Evolutionary conservation across 2,797 vertebrate genomes (phyloP).

Genomic region (Pogoniulus pusillus): DNA sequence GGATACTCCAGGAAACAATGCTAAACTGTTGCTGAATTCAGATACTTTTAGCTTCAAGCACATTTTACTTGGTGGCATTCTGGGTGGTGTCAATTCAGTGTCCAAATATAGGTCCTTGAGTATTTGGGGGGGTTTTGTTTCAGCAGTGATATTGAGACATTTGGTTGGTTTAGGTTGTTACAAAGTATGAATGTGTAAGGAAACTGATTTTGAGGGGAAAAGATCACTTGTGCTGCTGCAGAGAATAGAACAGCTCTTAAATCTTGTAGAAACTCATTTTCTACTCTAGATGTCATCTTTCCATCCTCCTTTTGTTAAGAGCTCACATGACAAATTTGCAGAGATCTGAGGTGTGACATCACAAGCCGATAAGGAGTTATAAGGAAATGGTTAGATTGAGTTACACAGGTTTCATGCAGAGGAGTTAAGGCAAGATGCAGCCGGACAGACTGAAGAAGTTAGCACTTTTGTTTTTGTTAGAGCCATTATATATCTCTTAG

Average conservation of each 20-base stretch:
- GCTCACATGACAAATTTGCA: no score
- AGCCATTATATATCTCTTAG: no score
- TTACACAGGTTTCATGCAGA: no score
- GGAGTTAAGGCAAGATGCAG: no score
- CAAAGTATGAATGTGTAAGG: background rate
- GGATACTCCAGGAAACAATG: conserved; percentile 28
- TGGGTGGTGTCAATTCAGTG: conserved; percentile 6
- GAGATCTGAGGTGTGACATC: no score
- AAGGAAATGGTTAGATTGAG: no score
- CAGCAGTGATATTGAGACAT: background rate
- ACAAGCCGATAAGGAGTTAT: no score
- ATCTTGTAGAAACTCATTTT: background rate
- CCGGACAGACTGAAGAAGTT: no score
- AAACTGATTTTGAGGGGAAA: background rate
- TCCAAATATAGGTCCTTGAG: conserved; percentile 14
- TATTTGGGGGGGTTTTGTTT: background rate
- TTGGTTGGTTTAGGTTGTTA: background rate
- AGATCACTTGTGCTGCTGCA: background rate
- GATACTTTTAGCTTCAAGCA: conserved; percentile 21
- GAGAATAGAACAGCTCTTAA: background rate
- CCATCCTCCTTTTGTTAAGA: background rate
- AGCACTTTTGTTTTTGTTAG: no score
- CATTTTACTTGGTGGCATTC: conserved; percentile 14
- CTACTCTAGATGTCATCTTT: background rate
- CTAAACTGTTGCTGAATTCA: conserved; percentile 13